Percentiles rank a stretch among this genome's conserved stretches.
phyloP scores from a whole-genome alignment of 1,140 invertebrate genomes.

The Pseudomyrmex cubaensis region DNA sequence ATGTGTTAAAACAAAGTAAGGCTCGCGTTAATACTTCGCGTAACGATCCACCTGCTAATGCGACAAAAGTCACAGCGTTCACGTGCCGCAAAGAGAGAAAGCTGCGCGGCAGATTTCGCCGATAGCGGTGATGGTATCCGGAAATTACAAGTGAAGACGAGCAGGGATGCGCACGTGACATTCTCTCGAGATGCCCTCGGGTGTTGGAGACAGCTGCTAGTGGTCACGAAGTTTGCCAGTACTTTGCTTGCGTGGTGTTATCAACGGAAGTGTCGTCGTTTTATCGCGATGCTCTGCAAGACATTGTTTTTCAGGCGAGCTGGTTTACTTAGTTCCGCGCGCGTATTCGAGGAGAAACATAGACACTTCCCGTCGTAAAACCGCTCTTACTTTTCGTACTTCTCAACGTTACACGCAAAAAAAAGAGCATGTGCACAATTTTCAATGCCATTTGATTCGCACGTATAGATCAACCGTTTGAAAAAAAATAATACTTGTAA shows the following conservation, averaged over 20 bases:
- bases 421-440: not conserved
- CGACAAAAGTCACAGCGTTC: constrained; percentile 30
- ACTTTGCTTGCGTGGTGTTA: constrained; percentile 62
- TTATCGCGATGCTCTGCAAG: constrained; percentile 50
- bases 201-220: constrained; percentile 40
- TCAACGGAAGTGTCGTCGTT: constrained; percentile 53
- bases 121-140: constrained; percentile 46
- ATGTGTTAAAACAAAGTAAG: constrained; percentile 5
- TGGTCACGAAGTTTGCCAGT: constrained; percentile 28
- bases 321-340: not conserved
- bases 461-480: not conserved
- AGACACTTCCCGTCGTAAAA: not conserved
- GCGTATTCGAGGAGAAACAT: not conserved
- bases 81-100: constrained; percentile 17
- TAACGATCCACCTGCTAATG: constrained; percentile 21
- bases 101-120: constrained; percentile 40
- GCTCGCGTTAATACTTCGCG: not conserved
- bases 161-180: constrained; percentile 16
- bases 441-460: not conserved
- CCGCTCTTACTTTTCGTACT: not conserved
- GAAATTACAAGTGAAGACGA: constrained; percentile 47
- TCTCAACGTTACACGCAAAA: not conserved
- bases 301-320: not conserved
- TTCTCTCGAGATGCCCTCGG: constrained; percentile 39
- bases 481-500: not conserved